Conservation (phyloP, 2,888 invertebrate genomes). For the Pseudococcus longispinus region DNA sequence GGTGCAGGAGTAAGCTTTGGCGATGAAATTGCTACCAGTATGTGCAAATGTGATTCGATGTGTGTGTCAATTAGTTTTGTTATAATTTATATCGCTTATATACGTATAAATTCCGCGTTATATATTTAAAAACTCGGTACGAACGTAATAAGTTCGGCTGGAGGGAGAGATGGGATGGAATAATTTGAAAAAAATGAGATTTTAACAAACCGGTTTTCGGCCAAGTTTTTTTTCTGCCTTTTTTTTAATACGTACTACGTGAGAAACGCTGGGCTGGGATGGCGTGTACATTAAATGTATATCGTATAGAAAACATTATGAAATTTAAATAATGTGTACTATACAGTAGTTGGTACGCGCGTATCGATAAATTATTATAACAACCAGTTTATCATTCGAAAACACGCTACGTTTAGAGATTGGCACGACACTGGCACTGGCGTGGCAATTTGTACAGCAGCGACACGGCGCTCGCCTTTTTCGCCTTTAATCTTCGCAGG, state of each 20-base stretch:
- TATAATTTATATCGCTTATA: neutral
- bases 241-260: neutral
- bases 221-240: neutral
- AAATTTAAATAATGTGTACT: slow-evolving; percentile 31
- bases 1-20: no score
- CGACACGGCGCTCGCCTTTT: neutral
- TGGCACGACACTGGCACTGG: neutral
- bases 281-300: neutral
- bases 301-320: slow-evolving; percentile 33
- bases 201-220: slow-evolving; percentile 17
- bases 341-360: slow-evolving; percentile 24
- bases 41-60: neutral
- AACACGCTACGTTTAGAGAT: neutral
- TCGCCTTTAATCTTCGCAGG: neutral
- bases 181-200: slow-evolving; percentile 6
- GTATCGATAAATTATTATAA: slow-evolving; percentile 18
- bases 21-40: neutral
- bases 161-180: neutral
- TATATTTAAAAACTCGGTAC: neutral
- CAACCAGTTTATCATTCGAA: slow-evolving; percentile 38
- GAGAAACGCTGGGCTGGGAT: neutral
- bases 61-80: neutral
- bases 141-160: neutral
- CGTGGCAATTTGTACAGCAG: slow-evolving; percentile 9
- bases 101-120: no score